These are phyloP conservation scores for Vireo altiloquus DNA, from an alignment of 2,113 vertebrate species.

Conservation along the genomic window DNA sequence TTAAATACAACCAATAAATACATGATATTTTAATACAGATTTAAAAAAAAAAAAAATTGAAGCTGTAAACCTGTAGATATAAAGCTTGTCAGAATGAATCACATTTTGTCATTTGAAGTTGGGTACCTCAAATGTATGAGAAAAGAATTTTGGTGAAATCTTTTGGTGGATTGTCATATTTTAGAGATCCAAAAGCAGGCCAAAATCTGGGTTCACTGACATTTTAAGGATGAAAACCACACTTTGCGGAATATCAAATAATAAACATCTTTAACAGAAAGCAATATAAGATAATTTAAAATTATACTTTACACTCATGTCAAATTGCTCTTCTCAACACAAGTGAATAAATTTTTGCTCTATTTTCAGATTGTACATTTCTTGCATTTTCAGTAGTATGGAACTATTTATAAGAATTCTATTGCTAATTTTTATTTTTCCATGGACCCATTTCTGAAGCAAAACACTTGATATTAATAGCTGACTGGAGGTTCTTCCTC, in stretches of 20 bases:
- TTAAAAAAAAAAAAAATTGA: background rate
- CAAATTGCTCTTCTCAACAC: background rate
- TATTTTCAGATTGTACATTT: background rate
- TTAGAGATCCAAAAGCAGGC: background rate
- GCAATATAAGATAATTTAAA: background rate
- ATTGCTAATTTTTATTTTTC: background rate
- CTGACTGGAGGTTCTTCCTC: background rate
- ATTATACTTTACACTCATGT: fast-evolving
- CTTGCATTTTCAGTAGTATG: background rate
- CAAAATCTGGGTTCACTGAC: background rate
- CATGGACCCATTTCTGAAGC: background rate
- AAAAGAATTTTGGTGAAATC: background rate
- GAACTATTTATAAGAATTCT: background rate
- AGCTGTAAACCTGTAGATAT: background rate
- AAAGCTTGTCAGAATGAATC: background rate
- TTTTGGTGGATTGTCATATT: background rate
- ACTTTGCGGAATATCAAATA: background rate
- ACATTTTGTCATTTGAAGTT: background rate
- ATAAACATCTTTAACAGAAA: background rate
- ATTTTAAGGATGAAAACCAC: background rate
- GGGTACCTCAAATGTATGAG: background rate
- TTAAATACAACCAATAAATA: background rate
- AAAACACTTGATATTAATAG: background rate
- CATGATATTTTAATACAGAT: background rate
- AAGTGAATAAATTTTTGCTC: background rate